Base-by-base conservation (phyloP, 1,140 invertebrate species). In the Mya arenaria region DNA sequence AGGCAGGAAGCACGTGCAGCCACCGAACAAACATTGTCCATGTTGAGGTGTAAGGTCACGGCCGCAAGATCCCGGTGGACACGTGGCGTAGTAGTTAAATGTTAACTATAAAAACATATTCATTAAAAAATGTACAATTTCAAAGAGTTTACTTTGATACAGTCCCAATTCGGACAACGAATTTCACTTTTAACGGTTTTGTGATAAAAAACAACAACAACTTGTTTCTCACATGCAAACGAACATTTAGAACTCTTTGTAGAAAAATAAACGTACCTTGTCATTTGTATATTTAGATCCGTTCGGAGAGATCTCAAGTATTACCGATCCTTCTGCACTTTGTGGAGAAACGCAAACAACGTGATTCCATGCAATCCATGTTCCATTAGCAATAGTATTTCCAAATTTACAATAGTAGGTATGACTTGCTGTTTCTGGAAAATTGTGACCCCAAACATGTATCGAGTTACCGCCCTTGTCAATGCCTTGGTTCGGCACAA, bases 361-460 rank as follows among this genome's bases (percentile, higher is more conserved):
- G 37, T 87, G 81, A 28, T 86, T 68, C 60, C 65, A 69, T 4
- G 78, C 62, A n/a, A 84, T 13, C 79, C 85, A 83, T 25, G 36
- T 82, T 19, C 83, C 85, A 44, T 66, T 77, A 19, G 68, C 58
- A 13, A 78, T 63, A 23, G 15, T n/a, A 32, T 30, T 48, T 39
- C 79, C 86, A 71, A 83, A 82, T 66, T 56, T 44, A 44, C 85
- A 87, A 37, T 37, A 56, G 65, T 81, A 87, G 1, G 55, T 60
- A 28, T 81, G 37, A 30, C 52, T 68, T 13, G 81, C 17, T 5
- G 82, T 72, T 48, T 87, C 65, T 17, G 82, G 83, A 28, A 87
- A 85, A 56, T 87, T 87, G 44, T 86, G 82, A 19, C 86, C 86
- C 62, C 69, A 66, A 19, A 86, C 80, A 83, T 87, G 84, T n/a